A percentile compares a stretch with the other conserved stretches of the same genome.
These are phyloP conservation scores for Erebia palarica DNA, from an alignment of 2,888 invertebrate species.

Conservation along the genomic window DNA sequence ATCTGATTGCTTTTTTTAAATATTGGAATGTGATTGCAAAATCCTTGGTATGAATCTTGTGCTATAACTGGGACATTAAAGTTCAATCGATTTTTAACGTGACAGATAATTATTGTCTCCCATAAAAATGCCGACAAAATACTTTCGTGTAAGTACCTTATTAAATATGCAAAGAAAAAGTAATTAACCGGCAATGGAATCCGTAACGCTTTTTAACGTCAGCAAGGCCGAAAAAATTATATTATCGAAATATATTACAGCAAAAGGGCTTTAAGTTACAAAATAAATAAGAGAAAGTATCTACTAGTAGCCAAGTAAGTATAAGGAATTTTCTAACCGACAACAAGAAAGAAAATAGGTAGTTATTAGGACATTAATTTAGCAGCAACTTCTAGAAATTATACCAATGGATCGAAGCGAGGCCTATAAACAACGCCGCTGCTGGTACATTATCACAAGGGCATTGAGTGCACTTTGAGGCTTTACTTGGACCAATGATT, in stretches of 20 bases:
- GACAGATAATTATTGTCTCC: background rate
- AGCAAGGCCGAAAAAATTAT: background rate
- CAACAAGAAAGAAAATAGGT: conserved; percentile 4
- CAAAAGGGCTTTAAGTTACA: background rate
- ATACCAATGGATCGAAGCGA: conserved; percentile 7
- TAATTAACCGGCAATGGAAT: background rate
- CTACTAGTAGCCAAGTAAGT: background rate
- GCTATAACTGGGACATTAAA: background rate
- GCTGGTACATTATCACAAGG: conserved; percentile 40
- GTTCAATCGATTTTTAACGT: background rate
- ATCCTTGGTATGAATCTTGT: background rate
- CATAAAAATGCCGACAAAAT: background rate
- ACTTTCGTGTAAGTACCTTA: background rate
- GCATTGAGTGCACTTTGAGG: conserved; percentile 32
- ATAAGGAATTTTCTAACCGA: conserved; percentile 1
- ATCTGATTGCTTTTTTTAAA: background rate
- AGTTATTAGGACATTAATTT: conserved; percentile 12
- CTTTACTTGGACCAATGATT: conserved; percentile 30
- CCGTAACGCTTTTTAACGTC: background rate
- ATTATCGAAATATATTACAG: background rate
- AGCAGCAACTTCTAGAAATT: conserved; percentile 13
- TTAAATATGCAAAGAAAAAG: background rate
- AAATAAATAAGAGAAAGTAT: background rate
- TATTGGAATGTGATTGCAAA: conserved; percentile 5
- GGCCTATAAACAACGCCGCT: conserved; percentile 27